Percentiles rank a stretch among this genome's conserved stretches.
These are phyloP conservation scores for Dermolepida albohirtum DNA, from an alignment of 2,888 invertebrate species.

Conservation along the genomic window DNA sequence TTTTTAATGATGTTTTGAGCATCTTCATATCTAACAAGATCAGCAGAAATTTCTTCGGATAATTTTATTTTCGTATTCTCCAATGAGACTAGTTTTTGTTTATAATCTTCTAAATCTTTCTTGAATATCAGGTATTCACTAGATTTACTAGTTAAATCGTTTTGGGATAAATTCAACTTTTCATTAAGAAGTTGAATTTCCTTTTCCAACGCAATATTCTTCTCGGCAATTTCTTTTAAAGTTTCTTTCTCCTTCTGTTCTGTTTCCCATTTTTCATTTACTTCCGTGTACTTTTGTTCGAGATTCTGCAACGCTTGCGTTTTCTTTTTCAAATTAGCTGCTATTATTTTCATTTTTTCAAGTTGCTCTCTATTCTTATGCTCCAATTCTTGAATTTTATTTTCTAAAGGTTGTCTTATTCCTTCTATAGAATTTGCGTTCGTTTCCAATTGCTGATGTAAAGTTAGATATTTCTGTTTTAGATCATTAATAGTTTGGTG, in stretches of 20 bases:
- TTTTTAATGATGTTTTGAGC: constrained; percentile 47
- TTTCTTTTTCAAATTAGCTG: constrained; percentile 81
- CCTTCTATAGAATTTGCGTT: constrained; percentile 59
- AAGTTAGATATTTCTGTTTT: constrained; percentile 59
- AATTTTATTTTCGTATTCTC: constrained; percentile 43
- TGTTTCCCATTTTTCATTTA: constrained; percentile 58
- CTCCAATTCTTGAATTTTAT: constrained; percentile 67
- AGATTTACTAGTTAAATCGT: constrained; percentile 46
- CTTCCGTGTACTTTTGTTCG: constrained; percentile 67
- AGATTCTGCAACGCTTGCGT: constrained; percentile 73
- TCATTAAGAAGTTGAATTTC: constrained; percentile 53
- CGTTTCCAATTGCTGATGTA: constrained; percentile 60
- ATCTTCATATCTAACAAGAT: constrained; percentile 46
- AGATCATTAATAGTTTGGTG: constrained; percentile 60
- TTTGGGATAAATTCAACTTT: constrained; percentile 46
- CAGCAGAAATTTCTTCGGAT: constrained; percentile 39
- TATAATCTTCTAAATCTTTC: constrained; percentile 66
- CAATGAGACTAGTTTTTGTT: constrained; percentile 60
- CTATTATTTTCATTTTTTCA: constrained; percentile 84
- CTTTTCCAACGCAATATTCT: constrained; percentile 38
- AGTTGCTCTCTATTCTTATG: constrained; percentile 76
- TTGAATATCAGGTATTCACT: constrained; percentile 61
- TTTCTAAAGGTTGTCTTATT: constrained; percentile 57
- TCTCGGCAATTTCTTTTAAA: constrained; percentile 52
- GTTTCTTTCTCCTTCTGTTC: constrained; percentile 56